Evolutionary conservation across 2,888 invertebrate genomes (phyloP), one percentile per base, ranked within the genome.

Genomic region (Invenusta paracnida): DNA sequence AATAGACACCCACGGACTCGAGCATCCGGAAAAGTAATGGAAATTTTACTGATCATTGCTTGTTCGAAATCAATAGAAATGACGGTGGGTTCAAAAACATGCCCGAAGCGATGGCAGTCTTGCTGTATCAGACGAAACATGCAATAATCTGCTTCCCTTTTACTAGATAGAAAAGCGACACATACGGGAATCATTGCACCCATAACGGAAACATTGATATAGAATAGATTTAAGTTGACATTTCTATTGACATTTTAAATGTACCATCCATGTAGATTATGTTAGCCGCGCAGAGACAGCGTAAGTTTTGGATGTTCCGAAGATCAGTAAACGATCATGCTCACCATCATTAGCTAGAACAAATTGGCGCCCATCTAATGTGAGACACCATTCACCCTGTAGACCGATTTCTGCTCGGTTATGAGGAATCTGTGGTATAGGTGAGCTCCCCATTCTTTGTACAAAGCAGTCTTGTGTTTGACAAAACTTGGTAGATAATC

Each of bases 61-160:
- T 48, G 5, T 48, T 48, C 48, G 48, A 73, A 73, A 73, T 73
- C 73, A 73, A 73, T 73, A 73, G 73, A 73, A 73, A 73, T 73
- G 2, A 73, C 73, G 5, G 73, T 23, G 73, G 73, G 17, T 73
- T 73, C 11, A 73, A 73, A 73, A 5, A 23, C 27, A 73, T 73
- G 73, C 25, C 73, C 73, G 73, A 73, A 73, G 23, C 27, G 73
- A 73, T 73, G 73, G 73, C 73, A 73, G 73, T 5, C 73, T 73
- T 73, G 73, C 73, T 73, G 73, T 73, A 73, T 73, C 73, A 73
- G 73, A 73, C 27, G 73, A 73, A 73, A 73, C 73, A 23, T 73
- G 73, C 11, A 11, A 48, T 48, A 48, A 48, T 48, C 17, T 48
- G 48, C 48, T 48, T 48, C 48, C 5, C 73, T 73, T n/a, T 73